A percentile compares a stretch with the other conserved stretches of the same genome.
These are phyloP conservation scores for Paracyprichromis sp. DNA, from an alignment of 2,113 vertebrate genomes.

Conservation along the genomic window DNA sequence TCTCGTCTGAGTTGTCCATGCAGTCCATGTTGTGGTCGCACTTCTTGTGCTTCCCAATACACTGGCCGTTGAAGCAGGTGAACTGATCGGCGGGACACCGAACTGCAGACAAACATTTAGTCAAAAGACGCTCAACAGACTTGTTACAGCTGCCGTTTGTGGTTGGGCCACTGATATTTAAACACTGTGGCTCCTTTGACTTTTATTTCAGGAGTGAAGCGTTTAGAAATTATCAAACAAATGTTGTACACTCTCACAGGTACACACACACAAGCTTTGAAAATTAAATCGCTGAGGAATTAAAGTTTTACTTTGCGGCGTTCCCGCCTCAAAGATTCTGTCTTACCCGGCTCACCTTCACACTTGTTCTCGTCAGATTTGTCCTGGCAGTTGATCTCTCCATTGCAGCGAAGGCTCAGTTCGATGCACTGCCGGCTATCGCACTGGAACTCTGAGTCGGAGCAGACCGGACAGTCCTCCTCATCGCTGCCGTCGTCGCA, in stretches of 20 bases:
- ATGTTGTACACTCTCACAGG: not conserved
- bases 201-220: not conserved
- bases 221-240: not conserved
- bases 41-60: constrained; percentile 91
- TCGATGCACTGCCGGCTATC: constrained; percentile 92
- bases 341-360: constrained; percentile 70
- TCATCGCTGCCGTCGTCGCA: constrained; percentile 94
- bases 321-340: not conserved
- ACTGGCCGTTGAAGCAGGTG: constrained; percentile 86
- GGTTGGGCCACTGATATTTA: not conserved
- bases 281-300: not conserved
- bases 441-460: constrained; percentile 88
- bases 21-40: constrained; percentile 94
- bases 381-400: constrained; percentile 91
- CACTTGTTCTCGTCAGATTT: constrained; percentile 91
- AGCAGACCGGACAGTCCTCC: constrained; percentile 89
- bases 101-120: constrained; percentile 52
- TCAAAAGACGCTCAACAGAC: not conserved
- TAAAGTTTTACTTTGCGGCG: not conserved
- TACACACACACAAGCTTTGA: not conserved
- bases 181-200: not conserved
- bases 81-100: constrained; percentile 88
- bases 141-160: not conserved
- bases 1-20: constrained; percentile 88
- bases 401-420: constrained; percentile 81